phyloP scores from a whole-genome alignment of 2,888 invertebrate species.

The Agriopis leucophaearia region DNA sequence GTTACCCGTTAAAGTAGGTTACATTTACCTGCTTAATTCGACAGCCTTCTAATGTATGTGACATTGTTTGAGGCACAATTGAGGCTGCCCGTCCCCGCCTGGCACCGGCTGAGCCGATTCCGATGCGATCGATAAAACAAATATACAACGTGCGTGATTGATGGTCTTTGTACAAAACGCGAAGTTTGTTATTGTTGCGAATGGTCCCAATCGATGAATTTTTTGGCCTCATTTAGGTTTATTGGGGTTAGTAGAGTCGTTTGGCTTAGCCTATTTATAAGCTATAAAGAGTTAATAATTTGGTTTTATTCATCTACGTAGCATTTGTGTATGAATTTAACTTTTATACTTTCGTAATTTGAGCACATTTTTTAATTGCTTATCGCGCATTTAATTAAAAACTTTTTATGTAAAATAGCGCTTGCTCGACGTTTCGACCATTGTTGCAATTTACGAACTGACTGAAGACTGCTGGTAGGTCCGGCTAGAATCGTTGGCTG shows the following conservation, averaged over 20 bases:
- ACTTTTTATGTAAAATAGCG: too few species aligned
- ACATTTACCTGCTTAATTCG: slow-evolving; percentile 22
- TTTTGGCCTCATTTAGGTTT: slow-evolving; percentile 46
- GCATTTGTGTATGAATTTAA: too few species aligned
- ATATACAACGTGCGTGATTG: slow-evolving; percentile 78
- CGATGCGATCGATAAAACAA: slow-evolving; percentile 76
- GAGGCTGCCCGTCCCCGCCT: slow-evolving; percentile 62
- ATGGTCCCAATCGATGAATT: slow-evolving; percentile 47
- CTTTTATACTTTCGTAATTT: too few species aligned
- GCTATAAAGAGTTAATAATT: too few species aligned
- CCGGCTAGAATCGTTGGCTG: too few species aligned
- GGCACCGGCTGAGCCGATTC: slow-evolving; percentile 68
- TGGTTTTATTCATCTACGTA: too few species aligned
- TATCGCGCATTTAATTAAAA: too few species aligned
- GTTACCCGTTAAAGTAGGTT: slow-evolving; percentile 18
- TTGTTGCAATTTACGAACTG: too few species aligned
- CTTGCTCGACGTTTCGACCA: too few species aligned
- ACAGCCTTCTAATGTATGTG: slow-evolving; percentile 49
- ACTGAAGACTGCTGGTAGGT: too few species aligned
- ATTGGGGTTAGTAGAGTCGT: slow-evolving; percentile 44
- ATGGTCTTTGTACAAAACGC: slow-evolving; percentile 64
- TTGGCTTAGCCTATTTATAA: neutral
- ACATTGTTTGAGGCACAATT: slow-evolving; percentile 54
- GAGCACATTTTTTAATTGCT: too few species aligned
- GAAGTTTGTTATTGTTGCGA: slow-evolving; percentile 61